Evolutionary conservation across 2,113 vertebrate genomes (phyloP).

Genomic region (Sitta europaea): DNA sequence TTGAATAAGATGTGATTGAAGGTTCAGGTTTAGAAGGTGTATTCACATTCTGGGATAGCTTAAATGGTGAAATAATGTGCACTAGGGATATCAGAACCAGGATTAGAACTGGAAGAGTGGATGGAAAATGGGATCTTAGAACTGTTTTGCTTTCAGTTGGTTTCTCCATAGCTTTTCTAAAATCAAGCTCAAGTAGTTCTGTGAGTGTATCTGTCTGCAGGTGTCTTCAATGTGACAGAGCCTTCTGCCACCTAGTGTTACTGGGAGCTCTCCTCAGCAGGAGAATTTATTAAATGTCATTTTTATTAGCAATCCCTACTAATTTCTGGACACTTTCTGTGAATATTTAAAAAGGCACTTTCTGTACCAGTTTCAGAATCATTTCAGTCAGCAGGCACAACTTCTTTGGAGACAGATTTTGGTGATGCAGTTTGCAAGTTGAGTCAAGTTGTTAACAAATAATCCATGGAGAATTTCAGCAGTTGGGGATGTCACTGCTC

Average conservation of each 20-base stretch:
- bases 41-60: neutral
- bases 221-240: constrained; percentile 45
- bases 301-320: neutral
- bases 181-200: neutral
- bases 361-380: neutral
- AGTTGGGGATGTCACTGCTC: neutral
- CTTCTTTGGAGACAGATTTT: neutral
- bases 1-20: neutral
- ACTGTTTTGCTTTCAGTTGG: neutral
- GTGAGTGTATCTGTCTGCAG: neutral
- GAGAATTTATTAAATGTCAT: neutral
- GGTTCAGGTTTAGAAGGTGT: neutral
- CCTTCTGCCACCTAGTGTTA: constrained; percentile 71
- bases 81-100: neutral
- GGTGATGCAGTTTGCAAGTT: neutral
- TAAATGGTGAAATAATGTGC: neutral
- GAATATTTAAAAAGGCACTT: neutral
- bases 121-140: neutral
- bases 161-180: neutral
- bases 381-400: neutral
- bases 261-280: constrained; percentile 16
- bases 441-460: neutral
- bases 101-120: neutral
- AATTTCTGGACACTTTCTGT: no score
- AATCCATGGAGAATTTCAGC: neutral